phyloP scores from a whole-genome alignment of 2,888 invertebrate genomes.

The Lepidocyrtoides sp. region DNA sequence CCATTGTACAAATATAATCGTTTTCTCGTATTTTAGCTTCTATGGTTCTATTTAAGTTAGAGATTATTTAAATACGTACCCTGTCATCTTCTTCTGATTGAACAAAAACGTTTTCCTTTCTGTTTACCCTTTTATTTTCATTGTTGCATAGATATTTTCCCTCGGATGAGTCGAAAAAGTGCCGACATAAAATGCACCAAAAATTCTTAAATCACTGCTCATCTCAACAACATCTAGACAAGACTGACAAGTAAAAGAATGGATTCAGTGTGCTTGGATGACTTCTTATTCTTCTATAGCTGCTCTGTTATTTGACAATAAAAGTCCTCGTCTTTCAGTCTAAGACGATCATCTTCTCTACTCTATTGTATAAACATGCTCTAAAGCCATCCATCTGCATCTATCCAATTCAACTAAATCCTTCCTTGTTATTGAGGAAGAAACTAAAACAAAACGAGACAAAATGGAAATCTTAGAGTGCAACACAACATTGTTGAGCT shows the following conservation, averaged over 20 bases:
- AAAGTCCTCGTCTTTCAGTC: not conserved
- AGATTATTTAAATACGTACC: not conserved
- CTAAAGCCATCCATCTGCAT: constrained; percentile 16
- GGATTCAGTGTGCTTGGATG: not conserved
- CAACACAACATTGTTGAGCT: not conserved
- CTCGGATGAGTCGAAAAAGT: not conserved
- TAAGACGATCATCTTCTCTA: not conserved
- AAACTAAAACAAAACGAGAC: not conserved
- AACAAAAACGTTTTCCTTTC: not conserved
- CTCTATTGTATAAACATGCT: constrained; percentile 4
- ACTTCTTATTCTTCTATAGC: not conserved
- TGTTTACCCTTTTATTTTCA: constrained; percentile 9
- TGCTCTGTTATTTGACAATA: not conserved
- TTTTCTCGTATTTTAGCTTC: no score
- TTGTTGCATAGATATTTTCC: not conserved
- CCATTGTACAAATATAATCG: not conserved
- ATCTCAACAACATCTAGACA: not conserved
- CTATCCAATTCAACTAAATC: no score
- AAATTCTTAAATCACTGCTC: not conserved
- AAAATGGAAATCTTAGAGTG: no score
- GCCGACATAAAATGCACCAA: constrained; percentile 25
- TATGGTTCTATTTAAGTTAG: not conserved
- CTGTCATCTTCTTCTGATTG: not conserved
- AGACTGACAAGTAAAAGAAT: not conserved
- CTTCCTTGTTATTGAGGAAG: not conserved